Conservation (phyloP, 2,888 invertebrate species). For the Baccha elongata region DNA sequence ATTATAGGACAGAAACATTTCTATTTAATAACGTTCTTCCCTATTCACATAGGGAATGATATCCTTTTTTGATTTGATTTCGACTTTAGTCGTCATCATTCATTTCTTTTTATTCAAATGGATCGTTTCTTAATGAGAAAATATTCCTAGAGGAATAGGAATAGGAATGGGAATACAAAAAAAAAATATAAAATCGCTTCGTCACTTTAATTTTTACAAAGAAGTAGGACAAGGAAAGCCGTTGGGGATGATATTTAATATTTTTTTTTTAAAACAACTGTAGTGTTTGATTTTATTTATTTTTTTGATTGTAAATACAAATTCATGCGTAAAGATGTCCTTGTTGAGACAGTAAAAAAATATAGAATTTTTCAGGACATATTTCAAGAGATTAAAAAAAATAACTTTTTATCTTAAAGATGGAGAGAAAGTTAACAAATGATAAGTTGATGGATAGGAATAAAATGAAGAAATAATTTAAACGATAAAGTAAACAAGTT, state of each 20-base stretch:
- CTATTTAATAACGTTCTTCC: not conserved
- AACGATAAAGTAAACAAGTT: not conserved
- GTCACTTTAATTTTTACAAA: constrained; percentile 2
- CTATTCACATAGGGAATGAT: constrained; percentile 9
- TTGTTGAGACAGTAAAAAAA: constrained; percentile 1
- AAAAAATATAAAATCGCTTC: constrained; percentile 9
- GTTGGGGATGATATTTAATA: constrained; percentile 12
- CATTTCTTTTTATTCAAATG: constrained; percentile 4
- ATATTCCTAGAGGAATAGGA: not conserved
- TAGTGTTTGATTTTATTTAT: not conserved
- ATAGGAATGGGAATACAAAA: constrained; percentile 2
- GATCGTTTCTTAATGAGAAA: constrained; percentile 31
- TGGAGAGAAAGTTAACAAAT: not conserved
- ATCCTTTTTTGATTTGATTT: constrained; percentile 32
- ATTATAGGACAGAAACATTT: constrained; percentile 2
- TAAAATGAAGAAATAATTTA: not conserved
- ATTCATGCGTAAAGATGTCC: not conserved
- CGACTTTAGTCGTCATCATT: constrained; percentile 12
- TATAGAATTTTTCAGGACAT: not conserved
- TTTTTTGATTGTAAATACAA: not conserved
- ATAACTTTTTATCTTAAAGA: not conserved
- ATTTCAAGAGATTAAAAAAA: constrained; percentile 7
- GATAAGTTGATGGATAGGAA: not conserved
- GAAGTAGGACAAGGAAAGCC: constrained; percentile 29
- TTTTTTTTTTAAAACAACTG: constrained; percentile 3